phyloP scores from a whole-genome alignment of 1,140 invertebrate genomes.

The Magallana ariakensis region DNA sequence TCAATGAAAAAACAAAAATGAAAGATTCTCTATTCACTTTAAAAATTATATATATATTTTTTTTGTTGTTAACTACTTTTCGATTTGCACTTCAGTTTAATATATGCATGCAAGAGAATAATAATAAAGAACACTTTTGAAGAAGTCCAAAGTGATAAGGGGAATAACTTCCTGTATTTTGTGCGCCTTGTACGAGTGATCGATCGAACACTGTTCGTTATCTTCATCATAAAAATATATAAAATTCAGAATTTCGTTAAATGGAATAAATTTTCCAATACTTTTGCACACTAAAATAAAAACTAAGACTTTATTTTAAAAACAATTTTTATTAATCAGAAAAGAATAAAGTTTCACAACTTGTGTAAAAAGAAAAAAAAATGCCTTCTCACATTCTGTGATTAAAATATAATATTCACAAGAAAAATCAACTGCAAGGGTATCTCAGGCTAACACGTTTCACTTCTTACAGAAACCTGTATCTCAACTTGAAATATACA shows the following conservation, averaged over 20 bases:
- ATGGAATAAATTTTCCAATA: background rate
- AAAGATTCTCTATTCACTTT: constrained; percentile 7
- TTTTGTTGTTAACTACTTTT: constrained; percentile 6
- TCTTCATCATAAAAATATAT: background rate
- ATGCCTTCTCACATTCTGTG: constrained; percentile 14
- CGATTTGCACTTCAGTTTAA: background rate
- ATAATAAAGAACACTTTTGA: background rate
- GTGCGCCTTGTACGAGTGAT: background rate
- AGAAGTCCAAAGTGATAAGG: constrained; percentile 9
- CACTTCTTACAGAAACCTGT: background rate
- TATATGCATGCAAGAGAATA: background rate
- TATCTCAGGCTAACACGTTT: background rate
- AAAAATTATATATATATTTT: background rate
- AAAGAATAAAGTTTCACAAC: background rate
- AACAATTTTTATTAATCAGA: background rate
- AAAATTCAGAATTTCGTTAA: background rate
- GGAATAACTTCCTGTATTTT: constrained; percentile 25
- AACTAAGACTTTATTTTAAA: background rate
- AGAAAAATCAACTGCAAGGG: constrained; percentile 12
- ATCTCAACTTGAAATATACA: background rate
- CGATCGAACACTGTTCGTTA: too few relatives aligned
- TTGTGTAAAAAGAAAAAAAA: constrained; percentile 7
- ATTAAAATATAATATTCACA: constrained; percentile 23
- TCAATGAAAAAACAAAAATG: background rate
- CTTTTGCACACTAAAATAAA: background rate